These are phyloP conservation scores for Phyllotreta cruciferae DNA, from an alignment of 2,888 invertebrate genomes.

Conservation along the genomic window DNA sequence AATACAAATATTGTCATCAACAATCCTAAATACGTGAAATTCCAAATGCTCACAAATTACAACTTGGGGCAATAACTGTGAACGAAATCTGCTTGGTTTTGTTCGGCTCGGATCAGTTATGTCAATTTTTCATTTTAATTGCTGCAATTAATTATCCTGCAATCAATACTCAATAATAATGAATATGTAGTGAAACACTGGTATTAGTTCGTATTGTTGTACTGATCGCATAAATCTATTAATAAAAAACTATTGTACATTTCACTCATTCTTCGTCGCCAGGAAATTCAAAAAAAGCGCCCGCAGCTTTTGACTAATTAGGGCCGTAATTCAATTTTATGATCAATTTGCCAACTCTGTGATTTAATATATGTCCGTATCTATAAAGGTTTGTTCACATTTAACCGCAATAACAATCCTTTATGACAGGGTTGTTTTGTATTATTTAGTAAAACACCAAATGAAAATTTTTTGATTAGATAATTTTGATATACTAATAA, in stretches of 20 bases:
- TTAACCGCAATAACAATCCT: too few species aligned
- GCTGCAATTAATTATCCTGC: slow-evolving; percentile 21
- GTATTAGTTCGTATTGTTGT: background rate
- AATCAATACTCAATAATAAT: slow-evolving; percentile 11
- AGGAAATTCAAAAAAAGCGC: background rate
- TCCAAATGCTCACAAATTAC: slow-evolving; percentile 28
- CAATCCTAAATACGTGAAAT: slow-evolving; percentile 25
- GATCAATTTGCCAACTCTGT: too few species aligned
- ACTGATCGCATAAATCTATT: slow-evolving; percentile 2
- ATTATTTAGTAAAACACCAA: too few species aligned
- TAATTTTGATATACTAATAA: too few species aligned
- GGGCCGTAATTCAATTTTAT: too few species aligned
- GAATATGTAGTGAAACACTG: slow-evolving; percentile 5
- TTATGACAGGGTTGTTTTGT: too few species aligned
- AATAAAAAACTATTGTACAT: background rate
- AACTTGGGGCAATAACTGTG: slow-evolving; percentile 28
- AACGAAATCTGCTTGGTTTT: slow-evolving; percentile 14
- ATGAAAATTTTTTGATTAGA: too few species aligned
- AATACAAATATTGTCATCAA: slow-evolving; percentile 19
- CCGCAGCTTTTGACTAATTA: too few species aligned
- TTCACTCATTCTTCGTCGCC: background rate
- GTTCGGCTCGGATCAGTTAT: slow-evolving; percentile 20
- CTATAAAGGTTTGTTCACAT: too few species aligned
- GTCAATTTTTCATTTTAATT: slow-evolving; percentile 27
- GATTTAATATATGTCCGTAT: too few species aligned